These are phyloP conservation scores for Crax fasciolata DNA, from an alignment of 2,797 vertebrate genomes.

Conservation along the genomic window DNA sequence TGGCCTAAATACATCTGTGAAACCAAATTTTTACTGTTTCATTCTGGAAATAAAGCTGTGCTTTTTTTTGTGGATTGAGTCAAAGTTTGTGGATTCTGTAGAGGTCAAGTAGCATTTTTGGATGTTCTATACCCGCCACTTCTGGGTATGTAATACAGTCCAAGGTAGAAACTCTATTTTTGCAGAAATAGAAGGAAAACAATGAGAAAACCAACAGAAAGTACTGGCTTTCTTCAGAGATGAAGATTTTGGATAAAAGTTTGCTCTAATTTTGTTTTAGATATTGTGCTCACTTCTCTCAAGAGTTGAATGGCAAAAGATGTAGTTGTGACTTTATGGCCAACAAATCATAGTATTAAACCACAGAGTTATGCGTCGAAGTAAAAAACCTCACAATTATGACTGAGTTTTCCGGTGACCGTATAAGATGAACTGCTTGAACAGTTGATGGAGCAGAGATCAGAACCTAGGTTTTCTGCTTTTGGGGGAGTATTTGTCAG, in stretches of 20 bases:
- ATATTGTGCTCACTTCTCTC: neutral
- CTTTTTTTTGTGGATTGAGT: neutral
- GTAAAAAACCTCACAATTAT: neutral
- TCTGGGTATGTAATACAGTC: neutral
- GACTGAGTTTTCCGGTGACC: neutral
- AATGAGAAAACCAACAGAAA: neutral
- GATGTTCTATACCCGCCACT: neutral
- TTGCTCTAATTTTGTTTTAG: neutral
- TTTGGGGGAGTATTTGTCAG: neutral
- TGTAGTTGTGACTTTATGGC: neutral
- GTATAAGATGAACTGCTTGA: neutral
- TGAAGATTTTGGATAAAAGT: neutral
- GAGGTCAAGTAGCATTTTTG: neutral
- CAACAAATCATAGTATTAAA: neutral
- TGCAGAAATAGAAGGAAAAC: neutral
- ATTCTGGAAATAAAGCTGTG: neutral
- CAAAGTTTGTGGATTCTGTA: neutral
- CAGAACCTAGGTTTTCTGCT: neutral
- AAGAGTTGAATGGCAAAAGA: neutral
- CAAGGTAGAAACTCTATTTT: neutral
- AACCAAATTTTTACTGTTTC: neutral
- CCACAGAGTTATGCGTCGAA: neutral
- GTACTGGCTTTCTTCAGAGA: neutral
- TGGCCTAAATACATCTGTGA: neutral
- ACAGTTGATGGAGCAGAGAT: neutral